These are phyloP conservation scores for Oceanites oceanicus DNA, from an alignment of 2,113 vertebrate genomes.

Conservation along the genomic window DNA sequence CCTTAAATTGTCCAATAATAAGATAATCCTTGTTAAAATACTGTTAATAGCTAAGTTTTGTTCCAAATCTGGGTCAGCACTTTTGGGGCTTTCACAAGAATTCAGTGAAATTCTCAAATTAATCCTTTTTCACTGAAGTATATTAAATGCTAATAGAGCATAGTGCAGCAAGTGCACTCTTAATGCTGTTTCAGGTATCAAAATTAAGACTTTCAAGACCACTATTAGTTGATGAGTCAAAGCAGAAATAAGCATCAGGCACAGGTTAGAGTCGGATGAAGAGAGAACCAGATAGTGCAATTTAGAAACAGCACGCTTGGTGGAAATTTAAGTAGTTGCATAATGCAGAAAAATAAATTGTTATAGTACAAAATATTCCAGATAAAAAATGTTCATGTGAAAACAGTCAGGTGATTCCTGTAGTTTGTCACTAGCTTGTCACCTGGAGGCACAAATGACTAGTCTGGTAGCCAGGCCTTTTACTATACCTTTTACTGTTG, in stretches of 20 bases:
- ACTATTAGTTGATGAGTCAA: not conserved
- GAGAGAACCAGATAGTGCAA: not conserved
- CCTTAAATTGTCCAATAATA: not conserved
- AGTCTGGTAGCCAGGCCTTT: not conserved
- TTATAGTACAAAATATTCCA: not conserved
- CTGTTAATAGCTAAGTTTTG: not conserved
- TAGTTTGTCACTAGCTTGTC: not conserved
- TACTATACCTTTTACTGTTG: not conserved
- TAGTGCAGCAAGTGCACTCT: not conserved
- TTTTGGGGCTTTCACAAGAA: not conserved
- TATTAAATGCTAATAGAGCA: not conserved
- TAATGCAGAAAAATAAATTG: slow-evolving; percentile 10
- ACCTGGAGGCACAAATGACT: not conserved
- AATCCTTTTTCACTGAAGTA: not conserved
- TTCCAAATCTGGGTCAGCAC: not conserved
- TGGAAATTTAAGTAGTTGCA: not conserved
- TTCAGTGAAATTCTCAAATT: not conserved
- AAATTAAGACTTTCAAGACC: not conserved
- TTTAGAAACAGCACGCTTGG: not conserved
- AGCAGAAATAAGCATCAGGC: not conserved
- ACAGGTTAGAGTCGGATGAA: not conserved
- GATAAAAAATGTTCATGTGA: not conserved
- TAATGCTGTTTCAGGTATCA: slow-evolving; percentile 10
- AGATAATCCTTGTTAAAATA: not conserved
- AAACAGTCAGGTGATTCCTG: slow-evolving; percentile 11